A percentile compares a stretch with the other conserved stretches of the same genome.
Evolutionary conservation across 2,113 vertebrate species (phyloP).

Genomic region (Parus major): DNA sequence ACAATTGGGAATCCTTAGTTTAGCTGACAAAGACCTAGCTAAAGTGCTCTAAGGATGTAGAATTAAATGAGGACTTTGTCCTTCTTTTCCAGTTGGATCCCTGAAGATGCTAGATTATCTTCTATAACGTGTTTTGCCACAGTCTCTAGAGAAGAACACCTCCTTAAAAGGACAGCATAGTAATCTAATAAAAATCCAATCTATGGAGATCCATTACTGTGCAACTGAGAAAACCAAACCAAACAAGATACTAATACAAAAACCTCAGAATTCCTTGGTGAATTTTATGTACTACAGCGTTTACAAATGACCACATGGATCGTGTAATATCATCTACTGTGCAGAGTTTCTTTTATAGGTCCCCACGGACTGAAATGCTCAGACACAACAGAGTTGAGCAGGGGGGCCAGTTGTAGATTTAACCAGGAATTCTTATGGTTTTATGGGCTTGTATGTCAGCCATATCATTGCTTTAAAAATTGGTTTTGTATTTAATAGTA

Average conservation of each 20-base stretch:
- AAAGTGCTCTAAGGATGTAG: not conserved
- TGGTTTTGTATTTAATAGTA: constrained; percentile 50
- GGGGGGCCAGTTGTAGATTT: constrained; percentile 28
- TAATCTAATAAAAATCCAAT: constrained; percentile 60
- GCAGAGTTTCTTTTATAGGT: constrained; percentile 37
- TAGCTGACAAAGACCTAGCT: not conserved
- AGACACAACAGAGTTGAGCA: constrained; percentile 12
- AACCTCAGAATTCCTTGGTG: constrained; percentile 33
- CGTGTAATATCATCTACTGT: constrained; percentile 22
- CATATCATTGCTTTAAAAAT: constrained; percentile 50
- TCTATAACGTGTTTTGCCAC: not conserved
- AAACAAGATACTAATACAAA: constrained; percentile 33
- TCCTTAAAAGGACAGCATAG: constrained; percentile 5
- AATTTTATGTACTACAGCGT: not conserved
- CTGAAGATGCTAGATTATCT: constrained; percentile 13
- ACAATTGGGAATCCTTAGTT: not conserved
- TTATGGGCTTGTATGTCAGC: constrained; percentile 39
- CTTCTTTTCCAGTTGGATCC: not conserved
- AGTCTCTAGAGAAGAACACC: not conserved
- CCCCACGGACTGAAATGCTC: constrained; percentile 19
- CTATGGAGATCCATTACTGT: constrained; percentile 39
- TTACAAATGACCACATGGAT: constrained; percentile 62
- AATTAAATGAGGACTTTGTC: constrained; percentile 26
- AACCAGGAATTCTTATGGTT: not conserved
- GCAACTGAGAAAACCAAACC: constrained; percentile 33